These are phyloP conservation scores for Gonioctena quinquepunctata DNA, from an alignment of 1,140 invertebrate genomes.

Conservation along the genomic window DNA sequence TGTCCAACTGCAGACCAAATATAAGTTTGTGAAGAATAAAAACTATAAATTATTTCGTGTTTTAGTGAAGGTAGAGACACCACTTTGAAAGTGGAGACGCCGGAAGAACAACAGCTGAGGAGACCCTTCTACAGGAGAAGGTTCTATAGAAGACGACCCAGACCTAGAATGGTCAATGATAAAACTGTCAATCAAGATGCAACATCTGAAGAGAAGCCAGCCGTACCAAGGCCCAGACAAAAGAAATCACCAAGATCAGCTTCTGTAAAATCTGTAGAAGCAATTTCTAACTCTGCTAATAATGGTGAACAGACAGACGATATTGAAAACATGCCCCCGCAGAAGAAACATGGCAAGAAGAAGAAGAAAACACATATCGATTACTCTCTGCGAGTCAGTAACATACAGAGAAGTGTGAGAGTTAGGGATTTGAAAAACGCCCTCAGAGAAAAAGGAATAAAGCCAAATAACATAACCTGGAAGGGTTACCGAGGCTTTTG, in stretches of 20 bases:
- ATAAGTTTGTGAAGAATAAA: too few relatives aligned
- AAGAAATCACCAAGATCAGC: too few relatives aligned
- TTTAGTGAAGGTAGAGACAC: conserved; percentile 6
- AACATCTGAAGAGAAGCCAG: too few relatives aligned
- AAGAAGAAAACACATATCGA: conserved; percentile 49
- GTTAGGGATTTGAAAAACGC: conserved; percentile 69
- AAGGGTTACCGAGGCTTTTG: conserved; percentile 67
- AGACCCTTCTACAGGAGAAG: too few relatives aligned
- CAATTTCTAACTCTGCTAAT: too few relatives aligned
- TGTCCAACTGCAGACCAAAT: too few relatives aligned
- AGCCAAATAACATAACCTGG: conserved; percentile 70
- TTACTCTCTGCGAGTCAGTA: conserved; percentile 65
- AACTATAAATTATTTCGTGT: neutral
- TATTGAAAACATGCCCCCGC: conserved; percentile 17
- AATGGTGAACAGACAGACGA: too few relatives aligned
- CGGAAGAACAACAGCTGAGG: neutral
- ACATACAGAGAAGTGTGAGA: conserved; percentile 64
- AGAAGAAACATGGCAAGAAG: conserved; percentile 27
- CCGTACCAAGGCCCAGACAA: too few relatives aligned
- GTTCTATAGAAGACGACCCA: too few relatives aligned
- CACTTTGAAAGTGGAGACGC: neutral
- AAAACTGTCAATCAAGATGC: too few relatives aligned
- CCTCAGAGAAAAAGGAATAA: conserved; percentile 65
- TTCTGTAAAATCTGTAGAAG: too few relatives aligned
- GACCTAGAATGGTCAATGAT: too few relatives aligned